phyloP scores from a whole-genome alignment of 2,797 vertebrate species.

The Ambastaia sidthimunki region DNA sequence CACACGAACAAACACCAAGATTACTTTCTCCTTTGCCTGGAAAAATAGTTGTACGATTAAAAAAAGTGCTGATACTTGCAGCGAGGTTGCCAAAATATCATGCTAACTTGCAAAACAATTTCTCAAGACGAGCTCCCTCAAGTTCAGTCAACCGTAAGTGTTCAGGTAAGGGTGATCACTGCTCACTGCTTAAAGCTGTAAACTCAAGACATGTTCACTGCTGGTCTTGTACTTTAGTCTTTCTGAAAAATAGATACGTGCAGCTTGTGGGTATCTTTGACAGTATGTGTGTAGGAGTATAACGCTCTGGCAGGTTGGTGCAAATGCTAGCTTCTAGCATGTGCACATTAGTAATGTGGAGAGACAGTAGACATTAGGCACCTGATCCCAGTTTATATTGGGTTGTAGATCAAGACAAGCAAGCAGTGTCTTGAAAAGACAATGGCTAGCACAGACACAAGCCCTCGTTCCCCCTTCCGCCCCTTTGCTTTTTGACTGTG shows the following conservation, averaged over 20 bases:
- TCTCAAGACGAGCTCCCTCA: slow-evolving; percentile 65
- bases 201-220: slow-evolving; percentile 33
- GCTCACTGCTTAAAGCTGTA: slow-evolving; percentile 25
- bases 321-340: background rate
- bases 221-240: slow-evolving; percentile 25
- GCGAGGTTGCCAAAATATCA: slow-evolving; percentile 68
- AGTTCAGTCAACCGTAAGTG: slow-evolving; percentile 47
- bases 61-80: slow-evolving; percentile 73
- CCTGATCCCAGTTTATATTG: slow-evolving; percentile 39
- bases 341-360: background rate
- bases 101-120: slow-evolving; percentile 77
- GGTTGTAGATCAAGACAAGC: slow-evolving; percentile 41
- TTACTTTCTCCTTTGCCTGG: slow-evolving; percentile 43
- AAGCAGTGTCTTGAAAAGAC: slow-evolving; percentile 33
- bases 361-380: slow-evolving; percentile 19
- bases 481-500: slow-evolving; percentile 37
- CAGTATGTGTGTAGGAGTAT: background rate
- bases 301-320: slow-evolving; percentile 17
- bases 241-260: background rate
- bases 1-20: slow-evolving; percentile 10
- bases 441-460: slow-evolving; percentile 23
- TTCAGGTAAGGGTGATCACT: slow-evolving; percentile 44
- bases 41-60: slow-evolving; percentile 40
- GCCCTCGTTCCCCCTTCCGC: background rate
- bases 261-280: slow-evolving; percentile 26